Percentiles rank a stretch among this genome's conserved stretches.
phyloP scores from a whole-genome alignment of 1,140 invertebrate genomes.

The Capitella teleta region DNA sequence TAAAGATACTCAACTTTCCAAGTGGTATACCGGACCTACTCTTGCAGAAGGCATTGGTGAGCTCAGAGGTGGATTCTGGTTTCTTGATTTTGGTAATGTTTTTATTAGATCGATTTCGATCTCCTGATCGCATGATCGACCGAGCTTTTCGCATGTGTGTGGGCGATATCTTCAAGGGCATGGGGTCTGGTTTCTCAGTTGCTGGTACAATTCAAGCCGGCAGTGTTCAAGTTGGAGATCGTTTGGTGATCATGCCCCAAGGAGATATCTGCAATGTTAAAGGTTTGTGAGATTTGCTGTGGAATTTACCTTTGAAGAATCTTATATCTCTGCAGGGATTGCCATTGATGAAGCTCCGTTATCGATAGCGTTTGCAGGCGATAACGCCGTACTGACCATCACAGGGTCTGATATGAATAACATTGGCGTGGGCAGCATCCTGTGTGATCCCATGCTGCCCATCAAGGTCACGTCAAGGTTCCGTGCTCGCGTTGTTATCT shows the following conservation, averaged over 20 bases:
- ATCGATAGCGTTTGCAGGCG: constrained; percentile 79
- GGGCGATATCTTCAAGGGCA: constrained; percentile 89
- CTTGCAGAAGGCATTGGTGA: constrained; percentile 70
- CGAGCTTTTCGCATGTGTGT: constrained; percentile 80
- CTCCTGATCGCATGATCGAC: constrained; percentile 55
- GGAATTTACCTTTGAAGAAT: no score
- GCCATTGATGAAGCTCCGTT: constrained; percentile 60
- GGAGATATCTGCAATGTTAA: constrained; percentile 32
- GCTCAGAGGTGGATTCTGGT: constrained; percentile 13
- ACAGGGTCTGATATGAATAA: constrained; percentile 52
- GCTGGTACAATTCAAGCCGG: constrained; percentile 86
- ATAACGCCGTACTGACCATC: constrained; percentile 73
- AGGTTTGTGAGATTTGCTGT: constrained; percentile 17
- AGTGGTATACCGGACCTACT: constrained; percentile 79
- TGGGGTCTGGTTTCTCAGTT: constrained; percentile 65
- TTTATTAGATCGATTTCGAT: constrained; percentile 30
- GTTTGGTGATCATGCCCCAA: constrained; percentile 74
- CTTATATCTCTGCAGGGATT: constrained; percentile 48
- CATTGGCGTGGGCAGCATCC: constrained; percentile 43
- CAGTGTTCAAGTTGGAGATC: constrained; percentile 69
- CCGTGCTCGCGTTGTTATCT: constrained; percentile 83
- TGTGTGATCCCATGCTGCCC: constrained; percentile 69
- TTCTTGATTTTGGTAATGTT: background rate
- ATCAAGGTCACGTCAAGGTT: constrained; percentile 68
- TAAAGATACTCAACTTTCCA: constrained; percentile 52